phyloP scores from a whole-genome alignment of 2,113 vertebrate genomes.

The Apeltes quadracus region DNA sequence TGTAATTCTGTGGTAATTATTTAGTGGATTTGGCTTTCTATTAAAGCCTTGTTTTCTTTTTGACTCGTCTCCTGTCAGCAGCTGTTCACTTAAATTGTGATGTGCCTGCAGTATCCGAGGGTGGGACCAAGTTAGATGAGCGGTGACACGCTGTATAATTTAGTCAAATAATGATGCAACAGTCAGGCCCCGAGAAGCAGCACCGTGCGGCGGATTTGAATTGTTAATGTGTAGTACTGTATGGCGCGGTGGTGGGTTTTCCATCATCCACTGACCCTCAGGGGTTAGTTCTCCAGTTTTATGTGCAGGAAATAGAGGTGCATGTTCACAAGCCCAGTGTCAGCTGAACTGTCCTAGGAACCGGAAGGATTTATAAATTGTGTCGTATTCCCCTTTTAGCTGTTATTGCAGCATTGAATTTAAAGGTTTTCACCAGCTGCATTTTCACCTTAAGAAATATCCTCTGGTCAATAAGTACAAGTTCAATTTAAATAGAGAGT shows the following conservation, averaged over 20 bases:
- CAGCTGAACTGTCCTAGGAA: slow-evolving; percentile 8
- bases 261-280: slow-evolving; percentile 2
- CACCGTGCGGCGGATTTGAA: slow-evolving; percentile 9
- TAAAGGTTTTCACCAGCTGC: slow-evolving; percentile 9
- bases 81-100: slow-evolving; percentile 40
- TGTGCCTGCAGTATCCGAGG: slow-evolving; percentile 23
- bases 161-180: slow-evolving; percentile 45
- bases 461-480: not conserved
- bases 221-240: not conserved
- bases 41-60: slow-evolving; percentile 16
- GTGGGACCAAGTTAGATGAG: slow-evolving; percentile 37
- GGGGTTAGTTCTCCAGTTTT: not conserved
- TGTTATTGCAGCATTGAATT: not conserved
- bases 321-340: not conserved
- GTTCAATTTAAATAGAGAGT: slow-evolving; percentile 1
- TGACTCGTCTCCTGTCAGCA: slow-evolving; percentile 21
- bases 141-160: slow-evolving; percentile 55
- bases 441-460: slow-evolving; percentile 18
- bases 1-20: not conserved
- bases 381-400: slow-evolving; percentile 12
- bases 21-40: not conserved
- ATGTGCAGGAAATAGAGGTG: slow-evolving; percentile 9
- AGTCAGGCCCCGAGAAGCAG: slow-evolving; percentile 11
- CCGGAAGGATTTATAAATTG: slow-evolving; percentile 14
- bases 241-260: not conserved